Base-by-base conservation (phyloP, 2,797 vertebrate genomes). In the Sebastes diaconus region DNA sequence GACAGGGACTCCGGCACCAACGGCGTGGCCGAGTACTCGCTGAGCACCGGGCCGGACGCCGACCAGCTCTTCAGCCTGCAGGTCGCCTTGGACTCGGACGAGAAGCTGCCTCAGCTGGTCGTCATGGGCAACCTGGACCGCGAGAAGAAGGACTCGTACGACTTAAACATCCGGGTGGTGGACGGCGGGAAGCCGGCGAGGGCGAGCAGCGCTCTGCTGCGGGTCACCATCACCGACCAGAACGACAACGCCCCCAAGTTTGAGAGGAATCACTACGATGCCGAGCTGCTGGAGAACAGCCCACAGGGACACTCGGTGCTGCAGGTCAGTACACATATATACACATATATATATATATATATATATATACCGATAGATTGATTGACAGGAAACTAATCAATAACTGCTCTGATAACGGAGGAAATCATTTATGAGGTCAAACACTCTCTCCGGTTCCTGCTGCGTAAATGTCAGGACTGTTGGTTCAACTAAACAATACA, bases 211-310 rank as follows among this genome's bases (percentile, higher is more conserved):
- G 97, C 98, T 54, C 92, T 99, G 83, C 96, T 99, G 36, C 94
- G 98, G 25, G 97, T 99, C 91, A 97, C 97, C 4, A 97, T 99
- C 84, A 97, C 97, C 0, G 98, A 99, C 92, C 97, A 97, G 95
- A 99, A 99, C 0, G 98, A 99, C 95, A 99, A 99, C 0, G 92
- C 95, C 0, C 98, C 98, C 30, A 98, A 97, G 89, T 99, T 99
- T 0, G 98, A 99, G 93, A 97, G 95, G 80, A 96, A 84, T 3
- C 91, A 96, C 80, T 99, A 99, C 0, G 98, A 99, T 68, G 97
- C 97, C 0, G 97, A 97, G 42, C 95, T 99, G 16, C 96, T 96
- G 0, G 98, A 99, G 92, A 99, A 99, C 94, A 99, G 98, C 83
- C 97, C 96, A 0, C 90, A 96, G 58, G 98, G 98, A n/a, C 97